These are phyloP conservation scores for Siniperca knerii DNA, from an alignment of 2,113 vertebrate genomes.

Conservation along the genomic window DNA sequence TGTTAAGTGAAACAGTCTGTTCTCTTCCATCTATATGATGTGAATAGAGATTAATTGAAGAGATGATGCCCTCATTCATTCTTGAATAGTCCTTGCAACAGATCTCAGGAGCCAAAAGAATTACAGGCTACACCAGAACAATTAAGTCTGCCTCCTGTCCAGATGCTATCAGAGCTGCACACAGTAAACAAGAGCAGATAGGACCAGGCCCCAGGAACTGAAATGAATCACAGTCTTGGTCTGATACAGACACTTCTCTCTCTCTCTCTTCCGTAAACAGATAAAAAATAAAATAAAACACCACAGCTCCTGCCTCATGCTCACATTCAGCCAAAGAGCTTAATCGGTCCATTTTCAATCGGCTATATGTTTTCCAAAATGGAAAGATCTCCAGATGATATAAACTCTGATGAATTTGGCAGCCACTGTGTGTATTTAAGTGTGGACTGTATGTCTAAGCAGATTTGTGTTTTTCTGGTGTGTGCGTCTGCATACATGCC, in stretches of 20 bases:
- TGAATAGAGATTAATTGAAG: constrained; percentile 64
- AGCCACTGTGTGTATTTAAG: neutral
- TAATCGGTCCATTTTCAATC: constrained; percentile 19
- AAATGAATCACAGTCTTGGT: constrained; percentile 69
- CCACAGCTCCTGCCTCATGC: constrained; percentile 24
- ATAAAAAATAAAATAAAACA: constrained; percentile 3
- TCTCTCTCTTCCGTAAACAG: constrained; percentile 4
- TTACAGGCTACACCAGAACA: constrained; percentile 63
- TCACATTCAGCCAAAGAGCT: constrained; percentile 32
- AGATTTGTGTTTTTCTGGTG: neutral
- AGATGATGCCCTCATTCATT: constrained; percentile 53
- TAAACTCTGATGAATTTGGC: neutral
- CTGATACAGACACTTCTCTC: constrained; percentile 46
- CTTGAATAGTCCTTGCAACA: constrained; percentile 60
- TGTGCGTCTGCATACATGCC: neutral
- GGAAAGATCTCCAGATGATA: constrained; percentile 21
- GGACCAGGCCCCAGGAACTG: constrained; percentile 61
- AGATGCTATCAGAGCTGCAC: constrained; percentile 73
- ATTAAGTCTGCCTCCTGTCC: constrained; percentile 72
- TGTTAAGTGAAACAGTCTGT: constrained; percentile 42
- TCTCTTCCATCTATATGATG: constrained; percentile 44
- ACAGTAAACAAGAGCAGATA: constrained; percentile 76
- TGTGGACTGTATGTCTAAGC: neutral
- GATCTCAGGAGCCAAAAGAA: constrained; percentile 62
- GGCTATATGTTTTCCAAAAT: constrained; percentile 38